Evolutionary conservation across 2,113 vertebrate species (phyloP), one percentile per base, ranked within the genome.

Genomic region (Eurypyga helias): DNA sequence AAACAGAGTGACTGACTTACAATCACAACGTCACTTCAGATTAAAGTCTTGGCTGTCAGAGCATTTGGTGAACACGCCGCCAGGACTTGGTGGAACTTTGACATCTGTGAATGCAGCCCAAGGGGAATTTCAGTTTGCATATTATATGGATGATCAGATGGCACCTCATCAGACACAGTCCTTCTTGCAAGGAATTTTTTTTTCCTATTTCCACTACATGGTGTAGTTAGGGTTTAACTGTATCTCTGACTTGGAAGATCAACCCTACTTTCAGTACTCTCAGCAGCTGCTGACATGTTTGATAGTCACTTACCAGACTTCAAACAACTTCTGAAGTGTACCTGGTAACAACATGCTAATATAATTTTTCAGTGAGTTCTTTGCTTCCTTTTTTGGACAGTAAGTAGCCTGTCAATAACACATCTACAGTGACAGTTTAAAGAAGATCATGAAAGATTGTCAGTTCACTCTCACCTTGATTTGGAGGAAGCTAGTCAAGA

Each of bases 21-120:
- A 88, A 92, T 90, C 94, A 92, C 92, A 93, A 77, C 93, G 91
- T 75, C 77, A 45, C 91, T 87, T 15, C 69, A 91, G 94, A 89
- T 89, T 48, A 96, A 95, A 96, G 85, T 24, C 69, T 84, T 94
- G 89, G 49, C 91, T 89, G 89, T 87, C 51, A 71, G 54, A 94
- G 65, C 46, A 14, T 87, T 88, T 83, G 66, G 83, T 75, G 89
- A 94, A 72, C 33, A 38, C 1, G 3, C 60, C 81, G 83, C 64
- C 33, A 46, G 83, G 65, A 45, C 34, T 21, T 52, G 55, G 86
- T 81, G 71, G 31, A 86, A 90, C 58, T 92, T 57, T 45, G 80
- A 88, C 86, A 89, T 90, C 89, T 89, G 65, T 89, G 81, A 87
- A 87, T 60, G 65, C 52, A 93, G 69, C 65, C 69, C 66, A 81